phyloP scores from a whole-genome alignment of 1,140 invertebrate genomes.

The Stenopsyche tienmushanensis region DNA sequence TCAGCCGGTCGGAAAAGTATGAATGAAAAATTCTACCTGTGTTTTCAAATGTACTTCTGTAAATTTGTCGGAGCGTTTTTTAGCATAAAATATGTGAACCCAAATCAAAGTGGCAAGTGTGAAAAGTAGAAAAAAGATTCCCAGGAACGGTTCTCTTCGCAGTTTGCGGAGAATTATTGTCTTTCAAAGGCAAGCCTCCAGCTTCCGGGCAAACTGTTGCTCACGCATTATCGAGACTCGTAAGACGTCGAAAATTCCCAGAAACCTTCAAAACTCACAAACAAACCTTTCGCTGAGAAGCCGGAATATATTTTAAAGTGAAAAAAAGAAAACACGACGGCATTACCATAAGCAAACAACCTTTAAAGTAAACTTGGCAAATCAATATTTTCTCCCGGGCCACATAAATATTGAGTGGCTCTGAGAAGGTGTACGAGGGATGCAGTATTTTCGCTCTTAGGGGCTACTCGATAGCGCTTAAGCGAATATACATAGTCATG shows the following conservation, averaged over 20 bases:
- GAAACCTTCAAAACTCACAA: not conserved
- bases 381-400: constrained; percentile 27
- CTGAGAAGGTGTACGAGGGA: not conserved
- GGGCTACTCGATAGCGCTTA: constrained; percentile 8
- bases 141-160: no score
- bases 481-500: no score
- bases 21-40: no score
- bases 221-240: not conserved
- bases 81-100: no score
- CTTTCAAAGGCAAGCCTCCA: not conserved
- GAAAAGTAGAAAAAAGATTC: no score
- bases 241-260: not conserved
- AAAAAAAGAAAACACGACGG: not conserved
- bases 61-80: no score
- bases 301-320: no score
- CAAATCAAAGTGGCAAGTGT: no score
- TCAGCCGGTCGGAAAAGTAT: no score
- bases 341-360: constrained; percentile 2
- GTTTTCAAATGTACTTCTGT: no score
- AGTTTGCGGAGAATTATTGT: constrained; percentile 1
- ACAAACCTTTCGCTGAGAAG: not conserved
- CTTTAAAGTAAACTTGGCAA: constrained; percentile 16
- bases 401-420: constrained; percentile 24
- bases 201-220: not conserved
- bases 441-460: constrained; percentile 7